Evolutionary conservation across 2,797 vertebrate species (phyloP).

Genomic region (Semaprochilodus insignis): DNA sequence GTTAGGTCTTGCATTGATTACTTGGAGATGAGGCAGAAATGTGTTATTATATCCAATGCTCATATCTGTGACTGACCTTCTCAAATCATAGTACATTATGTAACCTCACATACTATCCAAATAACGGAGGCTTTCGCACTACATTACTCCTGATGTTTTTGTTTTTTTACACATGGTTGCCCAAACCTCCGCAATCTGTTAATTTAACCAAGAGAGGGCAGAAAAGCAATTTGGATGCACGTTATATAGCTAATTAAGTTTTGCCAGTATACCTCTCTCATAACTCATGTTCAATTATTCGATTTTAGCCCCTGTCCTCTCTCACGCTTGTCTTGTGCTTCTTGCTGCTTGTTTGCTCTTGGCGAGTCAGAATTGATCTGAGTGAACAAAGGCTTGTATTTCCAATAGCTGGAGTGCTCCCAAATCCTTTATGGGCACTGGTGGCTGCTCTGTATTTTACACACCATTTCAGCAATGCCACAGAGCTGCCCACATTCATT

Average conservation of each 20-base stretch:
- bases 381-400: conserved; percentile 18
- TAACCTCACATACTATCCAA: conserved; percentile 18
- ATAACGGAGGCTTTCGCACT: conserved; percentile 49
- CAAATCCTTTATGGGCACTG: conserved; percentile 16
- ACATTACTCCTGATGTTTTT: conserved; percentile 60
- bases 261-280: conserved; percentile 22
- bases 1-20: neutral
- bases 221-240: conserved; percentile 49
- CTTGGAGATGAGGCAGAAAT: neutral
- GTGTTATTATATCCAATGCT: neutral
- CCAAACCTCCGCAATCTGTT: conserved; percentile 47
- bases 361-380: conserved; percentile 18
- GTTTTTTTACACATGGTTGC: conserved; percentile 53
- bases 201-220: conserved; percentile 52
- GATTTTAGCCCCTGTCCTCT: neutral
- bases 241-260: conserved; percentile 57
- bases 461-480: conserved; percentile 23
- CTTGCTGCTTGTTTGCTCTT: conserved; percentile 11
- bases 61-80: conserved; percentile 23
- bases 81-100: neutral
- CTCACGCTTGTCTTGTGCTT: conserved; percentile 15
- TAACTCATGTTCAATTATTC: conserved; percentile 45
- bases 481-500: neutral
- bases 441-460: conserved; percentile 18
- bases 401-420: conserved; percentile 22